Evolutionary conservation across 2,888 invertebrate species (phyloP).

Genomic region (Chouioia cunea): DNA sequence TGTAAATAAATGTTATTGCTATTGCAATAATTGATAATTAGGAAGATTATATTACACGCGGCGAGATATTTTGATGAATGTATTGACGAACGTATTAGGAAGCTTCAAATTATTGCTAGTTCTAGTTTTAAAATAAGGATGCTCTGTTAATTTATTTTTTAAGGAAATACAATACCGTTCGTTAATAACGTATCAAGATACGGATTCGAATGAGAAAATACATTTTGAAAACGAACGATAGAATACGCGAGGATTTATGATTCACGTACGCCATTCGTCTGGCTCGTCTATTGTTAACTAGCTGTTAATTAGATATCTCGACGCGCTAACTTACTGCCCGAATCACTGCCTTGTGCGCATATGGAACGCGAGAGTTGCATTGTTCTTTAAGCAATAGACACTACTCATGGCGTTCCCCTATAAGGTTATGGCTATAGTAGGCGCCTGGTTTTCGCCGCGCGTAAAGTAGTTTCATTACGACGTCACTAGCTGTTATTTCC

Average conservation of each 20-base stretch:
- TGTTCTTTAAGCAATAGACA: neutral
- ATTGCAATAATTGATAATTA: too few relatives aligned
- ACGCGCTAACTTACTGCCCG: slow-evolving; percentile 56
- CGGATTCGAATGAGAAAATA: too few relatives aligned
- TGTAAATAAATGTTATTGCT: too few relatives aligned
- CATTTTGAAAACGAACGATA: slow-evolving; percentile 36
- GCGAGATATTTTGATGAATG: too few relatives aligned
- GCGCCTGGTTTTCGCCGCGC: slow-evolving; percentile 19
- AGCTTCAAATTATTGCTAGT: too few relatives aligned
- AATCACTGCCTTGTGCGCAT: slow-evolving; percentile 60
- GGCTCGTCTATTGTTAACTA: slow-evolving; percentile 64
- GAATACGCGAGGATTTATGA: slow-evolving; percentile 56
- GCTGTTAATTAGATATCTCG: slow-evolving; percentile 68
- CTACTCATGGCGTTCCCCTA: neutral
- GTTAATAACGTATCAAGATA: too few relatives aligned
- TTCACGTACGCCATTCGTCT: slow-evolving; percentile 63
- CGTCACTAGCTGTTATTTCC: neutral
- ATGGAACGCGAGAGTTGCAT: slow-evolving; percentile 42
- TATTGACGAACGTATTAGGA: too few relatives aligned
- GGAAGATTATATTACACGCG: too few relatives aligned
- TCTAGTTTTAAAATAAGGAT: too few relatives aligned
- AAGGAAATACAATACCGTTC: too few relatives aligned
- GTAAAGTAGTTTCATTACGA: slow-evolving; percentile 24
- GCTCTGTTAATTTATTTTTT: too few relatives aligned
- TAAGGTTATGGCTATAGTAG: slow-evolving; percentile 29